A percentile compares a stretch with the other conserved stretches of the same genome.
phyloP scores from a whole-genome alignment of 2,797 vertebrate genomes.

The Eulemur mongoz region DNA sequence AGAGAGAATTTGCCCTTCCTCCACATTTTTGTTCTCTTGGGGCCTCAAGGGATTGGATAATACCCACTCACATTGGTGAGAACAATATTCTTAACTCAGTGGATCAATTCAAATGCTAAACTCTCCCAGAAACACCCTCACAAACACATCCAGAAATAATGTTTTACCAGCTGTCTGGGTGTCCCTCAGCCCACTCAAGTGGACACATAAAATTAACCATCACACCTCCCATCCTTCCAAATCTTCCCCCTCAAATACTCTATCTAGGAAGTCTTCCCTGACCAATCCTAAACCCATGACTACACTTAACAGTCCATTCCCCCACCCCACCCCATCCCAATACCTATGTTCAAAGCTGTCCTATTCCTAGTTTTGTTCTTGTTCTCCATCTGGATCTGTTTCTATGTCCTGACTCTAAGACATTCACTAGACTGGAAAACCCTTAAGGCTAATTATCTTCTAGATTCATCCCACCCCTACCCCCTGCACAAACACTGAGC shows the following conservation, averaged over 20 bases:
- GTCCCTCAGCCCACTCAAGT: background rate
- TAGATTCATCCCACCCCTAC: background rate
- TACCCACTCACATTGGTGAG: background rate
- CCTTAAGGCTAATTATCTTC: background rate
- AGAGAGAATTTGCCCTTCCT: background rate
- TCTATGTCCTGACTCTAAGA: slow-evolving; percentile 12
- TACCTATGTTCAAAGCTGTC: background rate
- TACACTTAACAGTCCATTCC: background rate
- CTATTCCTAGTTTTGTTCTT: background rate
- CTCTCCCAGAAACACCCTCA: background rate
- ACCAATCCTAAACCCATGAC: background rate
- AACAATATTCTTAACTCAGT: background rate
- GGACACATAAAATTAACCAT: background rate
- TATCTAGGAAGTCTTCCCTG: background rate
- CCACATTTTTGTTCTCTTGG: background rate
- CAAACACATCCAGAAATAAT: background rate
- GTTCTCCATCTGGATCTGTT: background rate
- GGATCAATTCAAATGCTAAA: background rate
- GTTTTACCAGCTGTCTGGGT: background rate
- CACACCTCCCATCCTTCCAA: background rate
- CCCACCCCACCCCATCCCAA: background rate
- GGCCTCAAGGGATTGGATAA: background rate
- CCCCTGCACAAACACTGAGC: background rate
- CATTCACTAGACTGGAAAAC: background rate
- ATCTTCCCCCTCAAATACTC: background rate